Evolutionary conservation across 2,888 invertebrate genomes (phyloP), one percentile per base, ranked within the genome.

Genomic region (Exephanes ischioxanthus): DNA sequence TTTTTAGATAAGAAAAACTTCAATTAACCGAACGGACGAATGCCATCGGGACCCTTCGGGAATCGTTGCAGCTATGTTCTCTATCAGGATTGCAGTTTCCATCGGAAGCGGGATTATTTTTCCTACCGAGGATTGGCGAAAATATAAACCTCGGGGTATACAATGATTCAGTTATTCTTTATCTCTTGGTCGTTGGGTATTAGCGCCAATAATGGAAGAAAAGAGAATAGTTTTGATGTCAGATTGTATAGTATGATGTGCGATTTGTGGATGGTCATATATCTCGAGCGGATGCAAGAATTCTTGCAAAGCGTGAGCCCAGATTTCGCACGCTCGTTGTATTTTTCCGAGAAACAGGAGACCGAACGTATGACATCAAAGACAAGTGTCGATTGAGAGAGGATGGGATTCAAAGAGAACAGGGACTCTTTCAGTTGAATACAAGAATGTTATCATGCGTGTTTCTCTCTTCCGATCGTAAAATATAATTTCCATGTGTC

Each of bases 1-100:
- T 93, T 93, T 93, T 93, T 92, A 93, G 94, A 94, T 94, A 94
- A 94, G 92, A 88, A 92, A 93, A 93, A 92, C 93, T 93, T 92
- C 93, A 93, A 93, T 93, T 93, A 93, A 92, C 91, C 89, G 89
- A 84, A 78, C 67, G 70, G 11, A 55, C 63, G 80, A 82, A 73
- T 68, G 53, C 80, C 80, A 48, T 53, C 53, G 7, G 79, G 75
- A 70, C 33, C 77, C 79, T 71, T 78, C 84, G 71, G 75, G 22
- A 33, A 82, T 55, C 75, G 68, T 78, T 82, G 61, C 61, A 77
- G 37, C 58, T 63, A 37, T 48, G 51, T 61, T 53, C 14, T 61
- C 45, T 19, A 19, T 51, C 22, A n/a, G 61, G 51, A 41, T 26
- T 55, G 63, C 22, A 71, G 68, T 58, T 41, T 75, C 55, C 33